Percentiles rank a stretch among this genome's conserved stretches.
Evolutionary conservation across 2,797 vertebrate genomes (phyloP).

Genomic region (Clarias platycephalus): DNA sequence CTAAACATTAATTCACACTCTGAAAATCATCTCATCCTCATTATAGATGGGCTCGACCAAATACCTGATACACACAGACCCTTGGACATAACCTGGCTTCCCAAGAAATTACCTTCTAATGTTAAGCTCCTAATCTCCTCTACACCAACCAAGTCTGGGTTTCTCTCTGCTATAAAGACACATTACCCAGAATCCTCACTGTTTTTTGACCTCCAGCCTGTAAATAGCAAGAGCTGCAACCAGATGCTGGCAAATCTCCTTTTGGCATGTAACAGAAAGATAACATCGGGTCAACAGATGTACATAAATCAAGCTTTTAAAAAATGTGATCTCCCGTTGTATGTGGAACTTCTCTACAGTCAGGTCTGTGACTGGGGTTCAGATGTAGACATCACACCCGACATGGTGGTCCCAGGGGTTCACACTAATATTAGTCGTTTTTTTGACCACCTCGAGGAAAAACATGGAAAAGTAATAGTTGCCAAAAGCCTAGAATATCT

Average conservation of each 20-base stretch:
- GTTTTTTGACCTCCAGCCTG: conserved; percentile 61
- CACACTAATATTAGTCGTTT: conserved; percentile 69
- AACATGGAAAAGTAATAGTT: conserved; percentile 69
- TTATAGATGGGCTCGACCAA: conserved; percentile 75
- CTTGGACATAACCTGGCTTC: conserved; percentile 66
- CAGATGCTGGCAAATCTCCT: conserved; percentile 69
- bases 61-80: conserved; percentile 43
- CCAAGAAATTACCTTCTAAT: conserved; percentile 65
- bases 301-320: conserved; percentile 75
- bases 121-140: conserved; percentile 73
- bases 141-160: conserved; percentile 56
- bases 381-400: conserved; percentile 70
- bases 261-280: conserved; percentile 65
- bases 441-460: conserved; percentile 71
- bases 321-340: conserved; percentile 70
- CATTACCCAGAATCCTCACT: conserved; percentile 56
- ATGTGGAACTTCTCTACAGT: conserved; percentile 69
- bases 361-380: conserved; percentile 74
- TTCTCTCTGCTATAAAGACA: conserved; percentile 59
- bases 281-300: conserved; percentile 80
- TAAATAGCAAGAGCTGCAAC: conserved; percentile 66
- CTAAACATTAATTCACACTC: conserved; percentile 63
- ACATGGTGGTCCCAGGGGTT: conserved; percentile 66
- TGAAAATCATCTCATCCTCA: conserved; percentile 67
- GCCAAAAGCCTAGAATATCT: conserved; percentile 68